Evolutionary conservation across 1,140 invertebrate genomes (phyloP), one percentile per base, ranked within the genome.

Genomic region (Neodiprion pinetum): DNA sequence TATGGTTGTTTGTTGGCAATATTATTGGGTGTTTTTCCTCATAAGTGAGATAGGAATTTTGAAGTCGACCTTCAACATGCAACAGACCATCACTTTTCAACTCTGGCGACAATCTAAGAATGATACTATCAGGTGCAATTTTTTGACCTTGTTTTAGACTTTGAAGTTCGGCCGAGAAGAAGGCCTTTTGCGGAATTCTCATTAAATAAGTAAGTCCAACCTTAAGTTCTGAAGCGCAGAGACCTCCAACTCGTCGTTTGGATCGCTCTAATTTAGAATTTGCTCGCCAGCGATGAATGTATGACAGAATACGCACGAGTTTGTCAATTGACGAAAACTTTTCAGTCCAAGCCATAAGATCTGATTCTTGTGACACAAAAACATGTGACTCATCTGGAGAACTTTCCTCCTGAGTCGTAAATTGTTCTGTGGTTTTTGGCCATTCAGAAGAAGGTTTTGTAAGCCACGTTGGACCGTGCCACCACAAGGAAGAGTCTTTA

Each of bases 21-120:
- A 82, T 67, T 0, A 78, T 76, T 12, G 81, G 82, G 73, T 82
- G 78, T 14, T 80, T 80, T 47, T 67, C 17, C n/a, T 74, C 65
- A 14, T 66, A 12, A 12, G 68, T 23, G 12, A 70, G 21, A 0
- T 70, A 14, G 10, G 82, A 75, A 65, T 83, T 80, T 49, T 78
- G 73, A 12, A 86, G 48, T 10, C 84, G 73, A 9, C 82, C 84
- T 28, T 80, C 79, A 7, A 85, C 79, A 76, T 81, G 78, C 9
- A 85, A 67, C 0, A 86, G 73, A 1, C 71, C 79, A 0, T 81
- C 71, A 4, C 74, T 70, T 73, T 85, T 82, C 61, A 86, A 67
- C n/a, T 78, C 82, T 0, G 82, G 83, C 67, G 75, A 69, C 9
- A 84, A 67, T 70, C 0, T 53, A 72, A n/a, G 77, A 72, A 67